Base-by-base conservation (phyloP, 2,113 vertebrate species). In the Chlorodrepanis virens region DNA sequence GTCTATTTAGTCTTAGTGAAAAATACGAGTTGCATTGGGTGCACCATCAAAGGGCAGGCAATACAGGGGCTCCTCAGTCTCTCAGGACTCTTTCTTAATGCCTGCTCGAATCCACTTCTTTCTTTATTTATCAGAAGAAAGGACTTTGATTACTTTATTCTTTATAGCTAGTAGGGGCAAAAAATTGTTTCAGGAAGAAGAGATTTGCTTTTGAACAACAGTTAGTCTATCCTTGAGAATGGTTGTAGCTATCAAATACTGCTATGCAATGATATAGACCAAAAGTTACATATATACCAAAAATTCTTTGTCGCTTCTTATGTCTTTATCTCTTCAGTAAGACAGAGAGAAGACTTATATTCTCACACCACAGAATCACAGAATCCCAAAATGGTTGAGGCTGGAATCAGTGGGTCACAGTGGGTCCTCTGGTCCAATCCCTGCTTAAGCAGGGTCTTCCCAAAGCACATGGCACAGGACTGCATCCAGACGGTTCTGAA, bases 21-120 rank as follows among this genome's bases (percentile, higher is more conserved):
- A 63, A 89, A 61, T 15, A 19, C 2, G 27, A 20, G 3, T 79
- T 21, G 2, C 39, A 20, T 28, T 59, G 17, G 40, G 7, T 16
- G 22, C 1, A 3, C 10, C 11, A 25, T 47, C 14, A 76, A 13
- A 11, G 7, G 27, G 3, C 29, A 31, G 9, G 11, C 8, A 76
- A 37, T 22, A 37, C 13, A 35, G 13, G 7, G 8, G 2, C 4
- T 76, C 3, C 12, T 68, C 0, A 0, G 9, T 5, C 21, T 24
- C 1, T 45, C 19, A 25, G 19, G 17, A 8, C 19, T 86, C 18
- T 70, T 85, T 64, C 23, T 15, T n/a, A 7, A 27, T 52, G 12
- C 59, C 14, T 65, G 18, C n/a, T 21, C 54, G 52, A 63, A 63
- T 47, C 33, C 7, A 4, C 4, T 59, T 93, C 11, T 65, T 6